These are phyloP conservation scores for Galbula dea DNA, from an alignment of 2,113 vertebrate genomes.

Conservation along the genomic window DNA sequence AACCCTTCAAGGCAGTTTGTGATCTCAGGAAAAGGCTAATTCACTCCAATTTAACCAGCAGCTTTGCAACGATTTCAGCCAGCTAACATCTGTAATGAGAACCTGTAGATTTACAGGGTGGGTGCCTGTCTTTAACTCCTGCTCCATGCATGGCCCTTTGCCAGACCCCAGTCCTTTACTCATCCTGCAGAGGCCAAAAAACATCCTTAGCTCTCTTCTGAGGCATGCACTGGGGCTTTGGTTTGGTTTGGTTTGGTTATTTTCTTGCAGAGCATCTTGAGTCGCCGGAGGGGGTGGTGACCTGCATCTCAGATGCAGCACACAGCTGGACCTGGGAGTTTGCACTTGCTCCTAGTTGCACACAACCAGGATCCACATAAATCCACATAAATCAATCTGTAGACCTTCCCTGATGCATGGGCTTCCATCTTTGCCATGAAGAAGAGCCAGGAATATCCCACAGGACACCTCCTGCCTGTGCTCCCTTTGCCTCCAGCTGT, in stretches of 20 bases:
- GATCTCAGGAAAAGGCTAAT: not conserved
- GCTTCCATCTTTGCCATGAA: not conserved
- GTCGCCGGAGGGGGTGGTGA: no score
- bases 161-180: not conserved
- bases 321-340: not conserved
- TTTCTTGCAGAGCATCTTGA: not conserved
- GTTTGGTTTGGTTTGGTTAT: no score
- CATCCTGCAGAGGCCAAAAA: not conserved
- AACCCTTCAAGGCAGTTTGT: not conserved
- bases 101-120: not conserved
- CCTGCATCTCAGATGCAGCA: not conserved
- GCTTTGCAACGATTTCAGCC: not conserved
- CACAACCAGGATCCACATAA: not conserved
- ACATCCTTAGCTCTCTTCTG: not conserved
- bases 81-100: not conserved
- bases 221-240: rapidly evolving
- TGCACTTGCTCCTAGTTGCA: not conserved
- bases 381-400: not conserved
- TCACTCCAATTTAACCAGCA: not conserved
- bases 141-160: not conserved
- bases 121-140: not conserved
- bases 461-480: not conserved
- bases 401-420: not conserved
- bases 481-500: not conserved
- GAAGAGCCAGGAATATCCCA: not conserved